phyloP scores from a whole-genome alignment of 2,888 invertebrate genomes.

The Antheraea assamensis region DNA sequence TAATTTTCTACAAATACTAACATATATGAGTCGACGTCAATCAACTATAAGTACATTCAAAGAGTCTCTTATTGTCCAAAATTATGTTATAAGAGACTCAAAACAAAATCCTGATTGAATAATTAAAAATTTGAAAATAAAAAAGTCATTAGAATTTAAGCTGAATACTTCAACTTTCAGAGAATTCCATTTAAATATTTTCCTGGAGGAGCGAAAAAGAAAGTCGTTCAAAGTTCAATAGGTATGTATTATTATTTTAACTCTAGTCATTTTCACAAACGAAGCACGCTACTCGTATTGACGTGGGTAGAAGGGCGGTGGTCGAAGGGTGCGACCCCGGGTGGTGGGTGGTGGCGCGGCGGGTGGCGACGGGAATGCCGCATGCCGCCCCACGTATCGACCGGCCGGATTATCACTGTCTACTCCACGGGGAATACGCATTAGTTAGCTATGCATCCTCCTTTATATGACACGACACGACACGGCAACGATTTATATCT shows the following conservation, averaged over 20 bases:
- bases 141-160: no score
- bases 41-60: no score
- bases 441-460: slow-evolving; percentile 11
- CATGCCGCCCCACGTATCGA: slow-evolving; percentile 39
- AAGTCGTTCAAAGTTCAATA: no score
- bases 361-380: slow-evolving; percentile 27
- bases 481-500: neutral
- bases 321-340: slow-evolving; percentile 29
- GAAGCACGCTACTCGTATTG: neutral
- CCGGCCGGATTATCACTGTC: slow-evolving; percentile 38
- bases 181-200: no score
- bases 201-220: no score
- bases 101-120: no score
- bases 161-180: no score
- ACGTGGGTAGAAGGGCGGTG: slow-evolving; percentile 14
- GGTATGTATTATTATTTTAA: slow-evolving; percentile 1
- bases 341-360: slow-evolving; percentile 21
- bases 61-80: no score
- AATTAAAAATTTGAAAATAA: no score
- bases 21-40: no score
- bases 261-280: neutral
- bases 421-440: slow-evolving; percentile 22
- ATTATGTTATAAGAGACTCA: no score
- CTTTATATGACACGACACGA: slow-evolving; percentile 30
- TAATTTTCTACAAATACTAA: no score